phyloP scores from a whole-genome alignment of 2,113 vertebrate species.

The Lepus europaeus region DNA sequence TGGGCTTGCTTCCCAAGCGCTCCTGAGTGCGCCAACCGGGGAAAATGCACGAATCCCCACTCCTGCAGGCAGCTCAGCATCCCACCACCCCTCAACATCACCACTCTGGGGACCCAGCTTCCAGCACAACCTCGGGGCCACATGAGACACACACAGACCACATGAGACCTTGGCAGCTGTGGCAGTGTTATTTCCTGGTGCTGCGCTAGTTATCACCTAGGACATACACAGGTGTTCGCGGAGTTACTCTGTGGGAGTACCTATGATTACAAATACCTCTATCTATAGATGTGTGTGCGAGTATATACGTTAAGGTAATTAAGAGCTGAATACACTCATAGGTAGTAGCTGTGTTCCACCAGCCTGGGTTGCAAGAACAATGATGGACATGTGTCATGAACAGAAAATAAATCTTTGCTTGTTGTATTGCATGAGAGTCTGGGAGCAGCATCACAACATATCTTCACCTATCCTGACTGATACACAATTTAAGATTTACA shows the following conservation, averaged over 20 bases:
- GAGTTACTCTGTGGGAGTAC: no score
- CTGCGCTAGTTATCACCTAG: background rate
- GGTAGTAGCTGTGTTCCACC: background rate
- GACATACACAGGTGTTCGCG: background rate
- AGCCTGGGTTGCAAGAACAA: background rate
- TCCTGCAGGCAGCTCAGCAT: no score
- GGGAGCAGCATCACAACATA: background rate
- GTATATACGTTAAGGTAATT: no score
- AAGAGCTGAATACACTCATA: background rate
- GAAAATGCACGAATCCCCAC: no score
- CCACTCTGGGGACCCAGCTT: no score
- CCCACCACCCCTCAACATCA: no score
- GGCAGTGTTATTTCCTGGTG: background rate
- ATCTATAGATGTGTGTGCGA: background rate
- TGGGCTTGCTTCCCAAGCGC: no score
- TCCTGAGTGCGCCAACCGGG: no score
- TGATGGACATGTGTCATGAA: background rate
- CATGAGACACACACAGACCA: no score
- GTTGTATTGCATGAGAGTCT: background rate
- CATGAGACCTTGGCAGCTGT: no score
- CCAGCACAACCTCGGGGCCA: no score
- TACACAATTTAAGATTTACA: background rate
- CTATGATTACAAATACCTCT: background rate
- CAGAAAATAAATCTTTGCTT: background rate
- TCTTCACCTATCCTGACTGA: background rate